Conservation (phyloP, 2,113 vertebrate species). For the Tragelaphus strepsiceros region DNA sequence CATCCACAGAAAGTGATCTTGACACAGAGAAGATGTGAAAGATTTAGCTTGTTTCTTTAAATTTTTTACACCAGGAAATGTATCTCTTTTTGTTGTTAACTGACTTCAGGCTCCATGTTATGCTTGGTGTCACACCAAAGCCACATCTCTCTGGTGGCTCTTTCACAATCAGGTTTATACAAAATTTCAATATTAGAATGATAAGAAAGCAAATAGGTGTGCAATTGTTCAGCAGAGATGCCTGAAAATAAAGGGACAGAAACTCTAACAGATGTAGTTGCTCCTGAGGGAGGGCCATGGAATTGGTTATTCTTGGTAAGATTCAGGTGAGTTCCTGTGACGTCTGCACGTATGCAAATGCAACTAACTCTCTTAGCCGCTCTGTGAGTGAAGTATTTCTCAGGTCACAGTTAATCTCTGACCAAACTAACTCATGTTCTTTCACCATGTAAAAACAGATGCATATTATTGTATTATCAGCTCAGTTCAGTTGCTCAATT, state of each 20-base stretch:
- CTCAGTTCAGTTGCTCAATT: no score
- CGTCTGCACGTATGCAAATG: constrained; percentile 32
- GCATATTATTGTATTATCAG: background rate
- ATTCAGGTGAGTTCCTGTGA: constrained; percentile 11
- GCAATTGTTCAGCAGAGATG: constrained; percentile 20
- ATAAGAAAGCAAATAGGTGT: constrained; percentile 24
- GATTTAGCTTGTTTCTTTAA: constrained; percentile 33
- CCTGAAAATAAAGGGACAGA: constrained; percentile 24
- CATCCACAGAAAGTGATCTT: background rate
- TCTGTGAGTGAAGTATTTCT: background rate
- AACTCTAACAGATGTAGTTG: constrained; percentile 26
- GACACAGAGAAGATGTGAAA: background rate
- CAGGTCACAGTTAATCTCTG: constrained; percentile 12
- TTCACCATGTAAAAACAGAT: background rate
- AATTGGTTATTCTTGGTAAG: constrained; percentile 32
- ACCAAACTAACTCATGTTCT: background rate
- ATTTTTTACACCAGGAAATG: background rate
- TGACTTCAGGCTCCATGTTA: background rate
- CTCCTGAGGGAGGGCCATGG: background rate
- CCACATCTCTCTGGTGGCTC: constrained; percentile 13
- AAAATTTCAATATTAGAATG: constrained; percentile 34
- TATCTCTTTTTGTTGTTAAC: background rate
- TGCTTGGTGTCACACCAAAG: background rate
- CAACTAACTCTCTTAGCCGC: constrained; percentile 21
- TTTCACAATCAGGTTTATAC: background rate